Evolutionary conservation across 1,140 invertebrate species (phyloP).

Genomic region (Bombus pascuorum): DNA sequence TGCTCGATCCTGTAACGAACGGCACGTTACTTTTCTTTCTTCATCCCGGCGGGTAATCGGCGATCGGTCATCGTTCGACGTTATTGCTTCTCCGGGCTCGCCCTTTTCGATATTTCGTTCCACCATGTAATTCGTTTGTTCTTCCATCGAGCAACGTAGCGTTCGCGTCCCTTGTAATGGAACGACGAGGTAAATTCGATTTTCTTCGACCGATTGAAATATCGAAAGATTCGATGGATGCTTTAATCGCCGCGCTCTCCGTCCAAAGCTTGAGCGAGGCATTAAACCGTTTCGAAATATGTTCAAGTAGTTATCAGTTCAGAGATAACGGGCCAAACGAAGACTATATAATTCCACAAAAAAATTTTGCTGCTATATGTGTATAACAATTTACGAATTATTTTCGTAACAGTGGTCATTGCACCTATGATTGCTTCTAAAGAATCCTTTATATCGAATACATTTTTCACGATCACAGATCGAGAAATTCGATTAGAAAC

Average conservation of each 20-base stretch:
- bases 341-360: not conserved
- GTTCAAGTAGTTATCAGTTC: not conserved
- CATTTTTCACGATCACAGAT: not conserved
- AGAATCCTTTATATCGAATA: not conserved
- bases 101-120: conserved; percentile 35
- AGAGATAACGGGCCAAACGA: not conserved
- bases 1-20: conserved; percentile 11
- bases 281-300: not conserved
- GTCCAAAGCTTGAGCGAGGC: not conserved
- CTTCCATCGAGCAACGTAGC: not conserved
- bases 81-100: conserved; percentile 3
- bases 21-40: not conserved
- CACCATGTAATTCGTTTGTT: conserved; percentile 30
- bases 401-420: not conserved
- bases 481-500: conserved; percentile 3
- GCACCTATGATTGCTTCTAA: not conserved
- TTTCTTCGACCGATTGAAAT: conserved; percentile 25
- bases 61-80: conserved; percentile 11
- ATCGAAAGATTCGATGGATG: conserved; percentile 25
- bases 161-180: not conserved
- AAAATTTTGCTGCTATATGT: not conserved
- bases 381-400: too few relatives aligned
- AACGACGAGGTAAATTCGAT: conserved; percentile 23
- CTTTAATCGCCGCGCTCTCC: not conserved
- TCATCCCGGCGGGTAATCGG: not conserved